Evolutionary conservation across 2,113 vertebrate species (phyloP).

Genomic region (Petroica traversi): DNA sequence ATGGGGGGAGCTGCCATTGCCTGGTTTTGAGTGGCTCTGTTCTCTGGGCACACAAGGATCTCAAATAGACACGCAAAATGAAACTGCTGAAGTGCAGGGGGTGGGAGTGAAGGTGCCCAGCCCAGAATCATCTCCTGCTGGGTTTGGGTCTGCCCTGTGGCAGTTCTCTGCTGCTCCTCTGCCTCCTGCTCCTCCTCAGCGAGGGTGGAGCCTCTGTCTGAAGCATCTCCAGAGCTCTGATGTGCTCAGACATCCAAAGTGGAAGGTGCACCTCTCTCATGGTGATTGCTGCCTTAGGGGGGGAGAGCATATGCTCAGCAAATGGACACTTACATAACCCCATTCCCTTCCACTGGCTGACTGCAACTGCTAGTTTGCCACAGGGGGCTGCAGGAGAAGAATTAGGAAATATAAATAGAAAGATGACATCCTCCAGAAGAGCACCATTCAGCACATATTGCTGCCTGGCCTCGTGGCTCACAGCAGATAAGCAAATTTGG

Average conservation of each 20-base stretch:
- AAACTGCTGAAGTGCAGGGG: too few species aligned
- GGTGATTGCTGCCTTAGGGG: not conserved
- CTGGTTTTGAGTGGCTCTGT: not conserved
- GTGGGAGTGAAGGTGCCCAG: too few species aligned
- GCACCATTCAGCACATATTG: not conserved
- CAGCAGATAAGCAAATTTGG: constrained; percentile 41
- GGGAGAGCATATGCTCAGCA: constrained; percentile 49
- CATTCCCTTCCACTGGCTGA: not conserved
- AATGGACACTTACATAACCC: constrained; percentile 58
- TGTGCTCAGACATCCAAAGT: not conserved
- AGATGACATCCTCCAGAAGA: constrained; percentile 45
- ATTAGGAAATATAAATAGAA: constrained; percentile 48
- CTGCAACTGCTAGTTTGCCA: constrained; percentile 45
- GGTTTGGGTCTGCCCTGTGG: not conserved
- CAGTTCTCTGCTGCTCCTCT: not conserved
- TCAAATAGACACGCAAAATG: too few species aligned
- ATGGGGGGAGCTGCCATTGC: not conserved
- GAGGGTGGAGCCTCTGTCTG: not conserved
- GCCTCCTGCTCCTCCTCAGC: not conserved
- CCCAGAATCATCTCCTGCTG: fast-evolving
- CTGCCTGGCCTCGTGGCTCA: constrained; percentile 24
- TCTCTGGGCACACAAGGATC: fast-evolving
- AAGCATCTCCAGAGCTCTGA: not conserved
- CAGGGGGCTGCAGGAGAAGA: constrained; percentile 24
- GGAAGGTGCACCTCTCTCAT: not conserved